These are phyloP conservation scores for Pseudorhiza aurosa DNA, from an alignment of 30 jellyfish, hydroid and myxozoan genomes.

Conservation along the genomic window DNA sequence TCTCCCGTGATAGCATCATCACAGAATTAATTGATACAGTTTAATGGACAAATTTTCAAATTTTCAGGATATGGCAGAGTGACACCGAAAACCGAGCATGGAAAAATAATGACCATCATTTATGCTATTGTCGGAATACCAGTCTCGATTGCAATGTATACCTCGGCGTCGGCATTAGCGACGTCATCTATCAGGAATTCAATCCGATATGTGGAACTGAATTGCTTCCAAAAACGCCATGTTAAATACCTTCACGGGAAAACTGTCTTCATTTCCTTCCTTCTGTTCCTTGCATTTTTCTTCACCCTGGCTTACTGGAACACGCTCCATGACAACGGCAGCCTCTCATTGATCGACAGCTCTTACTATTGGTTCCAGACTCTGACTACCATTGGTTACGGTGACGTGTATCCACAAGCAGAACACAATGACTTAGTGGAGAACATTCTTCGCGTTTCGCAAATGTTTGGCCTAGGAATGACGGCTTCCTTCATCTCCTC, in stretches of 20 bases:
- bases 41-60: not conserved
- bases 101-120: slow-evolving; percentile 38
- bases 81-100: slow-evolving; percentile 47
- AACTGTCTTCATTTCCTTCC: slow-evolving; percentile 1
- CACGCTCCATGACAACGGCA: slow-evolving; percentile 20
- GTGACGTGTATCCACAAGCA: slow-evolving; percentile 47
- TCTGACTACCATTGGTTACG: slow-evolving; percentile 66
- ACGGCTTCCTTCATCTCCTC: slow-evolving; percentile 49
- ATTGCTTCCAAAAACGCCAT: not conserved
- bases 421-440: slow-evolving; percentile 33
- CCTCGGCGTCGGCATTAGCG: slow-evolving; percentile 30
- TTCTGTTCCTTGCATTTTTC: slow-evolving; percentile 1
- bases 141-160: slow-evolving; percentile 34
- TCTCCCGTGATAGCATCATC: not conserved
- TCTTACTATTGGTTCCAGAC: slow-evolving; percentile 65
- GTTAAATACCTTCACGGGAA: slow-evolving; percentile 9
- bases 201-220: slow-evolving; percentile 16
- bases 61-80: slow-evolving; percentile 39
- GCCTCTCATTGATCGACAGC: slow-evolving; percentile 36
- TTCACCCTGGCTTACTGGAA: not conserved
- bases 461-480: slow-evolving; percentile 51
- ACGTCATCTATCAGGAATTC: slow-evolving; percentile 3
- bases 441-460: not conserved
- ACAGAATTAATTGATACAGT: too few species aligned
- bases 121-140: slow-evolving; percentile 57